Percentiles rank a stretch among this genome's conserved stretches.
phyloP scores from a whole-genome alignment of 2,888 invertebrate genomes.

The Caenorhabditis panamensis region DNA sequence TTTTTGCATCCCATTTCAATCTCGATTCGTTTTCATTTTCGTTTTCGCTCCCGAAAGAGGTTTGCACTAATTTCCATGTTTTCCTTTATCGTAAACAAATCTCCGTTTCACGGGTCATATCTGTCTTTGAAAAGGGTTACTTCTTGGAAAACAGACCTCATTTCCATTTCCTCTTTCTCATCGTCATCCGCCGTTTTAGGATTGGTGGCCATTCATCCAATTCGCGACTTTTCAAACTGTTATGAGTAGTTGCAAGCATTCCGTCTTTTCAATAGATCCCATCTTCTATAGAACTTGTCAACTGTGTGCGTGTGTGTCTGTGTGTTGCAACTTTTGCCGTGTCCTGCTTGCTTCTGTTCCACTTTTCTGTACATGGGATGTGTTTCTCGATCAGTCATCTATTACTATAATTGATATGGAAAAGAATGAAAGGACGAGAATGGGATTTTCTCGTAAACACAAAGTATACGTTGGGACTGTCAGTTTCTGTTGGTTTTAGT shows the following conservation, averaged over 20 bases:
- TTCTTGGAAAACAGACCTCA: slow-evolving; percentile 57
- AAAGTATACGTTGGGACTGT: slow-evolving; percentile 2
- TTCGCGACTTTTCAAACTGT: slow-evolving; percentile 61
- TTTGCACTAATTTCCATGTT: slow-evolving; percentile 53
- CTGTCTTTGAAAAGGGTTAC: slow-evolving; percentile 52
- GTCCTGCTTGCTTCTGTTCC: neutral
- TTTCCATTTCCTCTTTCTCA: slow-evolving; percentile 33
- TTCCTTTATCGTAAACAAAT: slow-evolving; percentile 47
- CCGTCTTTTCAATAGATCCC: slow-evolving; percentile 8
- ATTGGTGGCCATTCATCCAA: slow-evolving; percentile 43
- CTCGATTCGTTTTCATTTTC: no score
- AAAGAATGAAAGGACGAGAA: slow-evolving; percentile 1
- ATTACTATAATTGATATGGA: slow-evolving; percentile 5
- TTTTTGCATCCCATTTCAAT: no score
- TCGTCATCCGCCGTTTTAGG: slow-evolving; percentile 12
- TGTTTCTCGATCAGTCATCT: neutral
- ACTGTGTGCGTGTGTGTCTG: neutral
- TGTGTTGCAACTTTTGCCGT: neutral
- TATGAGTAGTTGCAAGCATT: slow-evolving; percentile 49
- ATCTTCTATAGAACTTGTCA: slow-evolving; percentile 32
- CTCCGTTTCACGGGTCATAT: slow-evolving; percentile 61
- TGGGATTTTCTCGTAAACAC: neutral
- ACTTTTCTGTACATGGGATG: neutral
- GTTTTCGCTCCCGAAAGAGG: slow-evolving; percentile 11
- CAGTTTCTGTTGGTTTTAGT: neutral